Base-by-base conservation (phyloP, 2,888 invertebrate genomes). In the Macrostomum cliftonense region DNA sequence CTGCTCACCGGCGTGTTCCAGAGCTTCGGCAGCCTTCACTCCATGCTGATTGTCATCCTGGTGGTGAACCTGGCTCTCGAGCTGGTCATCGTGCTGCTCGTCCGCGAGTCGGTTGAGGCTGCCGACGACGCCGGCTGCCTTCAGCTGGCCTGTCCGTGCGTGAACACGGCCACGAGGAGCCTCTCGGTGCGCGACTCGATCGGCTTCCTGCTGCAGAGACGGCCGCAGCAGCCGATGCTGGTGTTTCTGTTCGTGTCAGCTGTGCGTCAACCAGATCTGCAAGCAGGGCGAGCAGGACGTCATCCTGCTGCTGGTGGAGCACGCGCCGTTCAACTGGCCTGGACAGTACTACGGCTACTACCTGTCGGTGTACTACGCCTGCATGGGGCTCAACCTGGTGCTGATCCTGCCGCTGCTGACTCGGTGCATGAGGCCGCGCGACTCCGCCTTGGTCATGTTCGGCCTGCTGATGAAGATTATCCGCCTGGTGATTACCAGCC, bases 261-360 rank as follows among this genome's bases (percentile, higher is more conserved):
- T 64, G 16, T 47, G 64, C 12, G 38, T 59, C 16, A 61, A 63
- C 43, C 62, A 65, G 51, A 55, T 59, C 5, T 62, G 63, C 46
- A 65, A 67, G 49, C 61, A 65, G 1, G 68, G 68, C 1, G 67
- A 68, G 50, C 59, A 61, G 46, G 68, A 68, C 52, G 58, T 65
- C 5, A 65, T 64, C 0, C 57, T 68, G 28, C 55, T 68, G 19
- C 64, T 62, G 53, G 64, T 66, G 1, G 56, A 60, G 47, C 57
- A 59, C 20, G 49, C 57, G n/a, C 68, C 68, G 0, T 53, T 68
- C 9, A 57, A 54, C 54, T 67, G 67, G 67, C 53, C 55, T 7
- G 57, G 61, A 47, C 59, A 63, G 1, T 20, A 53, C 42, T 68
- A 68, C 50, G 67, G 66, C 9, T 68, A 65, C 49, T 57, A 68